Conservation (phyloP, 2,113 vertebrate species). For the Ursus arctos region DNA sequence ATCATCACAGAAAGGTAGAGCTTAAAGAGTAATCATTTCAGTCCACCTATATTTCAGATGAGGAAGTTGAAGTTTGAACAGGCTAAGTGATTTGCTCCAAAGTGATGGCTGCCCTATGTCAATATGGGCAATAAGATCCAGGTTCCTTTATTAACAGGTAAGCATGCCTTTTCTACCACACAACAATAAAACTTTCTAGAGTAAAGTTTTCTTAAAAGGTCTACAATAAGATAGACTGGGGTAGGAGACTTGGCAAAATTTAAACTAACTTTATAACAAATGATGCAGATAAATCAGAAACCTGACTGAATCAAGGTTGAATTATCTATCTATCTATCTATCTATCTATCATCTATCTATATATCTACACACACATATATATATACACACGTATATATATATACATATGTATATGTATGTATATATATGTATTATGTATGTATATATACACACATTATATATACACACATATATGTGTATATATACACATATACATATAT, state of each 20-base stretch:
- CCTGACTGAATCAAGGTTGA: background rate
- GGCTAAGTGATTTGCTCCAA: background rate
- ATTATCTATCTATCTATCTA: no score
- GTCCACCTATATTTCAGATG: background rate
- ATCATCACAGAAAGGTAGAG: background rate
- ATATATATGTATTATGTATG: no score
- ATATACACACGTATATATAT: no score
- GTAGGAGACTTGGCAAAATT: background rate
- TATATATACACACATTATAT: no score
- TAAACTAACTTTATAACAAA: background rate
- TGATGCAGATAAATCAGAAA: background rate
- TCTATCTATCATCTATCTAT: no score
- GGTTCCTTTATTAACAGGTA: background rate
- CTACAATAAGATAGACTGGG: background rate
- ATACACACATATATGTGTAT: no score
- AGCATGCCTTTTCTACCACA: background rate
- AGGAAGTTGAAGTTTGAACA: background rate
- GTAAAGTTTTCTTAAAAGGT: background rate
- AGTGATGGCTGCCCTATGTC: background rate
- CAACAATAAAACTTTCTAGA: background rate
- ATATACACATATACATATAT: no score
- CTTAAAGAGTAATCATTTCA: background rate
- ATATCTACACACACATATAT: no score
- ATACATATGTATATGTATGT: no score
- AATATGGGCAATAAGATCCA: background rate